Evolutionary conservation across 2,113 vertebrate genomes (phyloP).

Genomic region (Hydropotes inermis): DNA sequence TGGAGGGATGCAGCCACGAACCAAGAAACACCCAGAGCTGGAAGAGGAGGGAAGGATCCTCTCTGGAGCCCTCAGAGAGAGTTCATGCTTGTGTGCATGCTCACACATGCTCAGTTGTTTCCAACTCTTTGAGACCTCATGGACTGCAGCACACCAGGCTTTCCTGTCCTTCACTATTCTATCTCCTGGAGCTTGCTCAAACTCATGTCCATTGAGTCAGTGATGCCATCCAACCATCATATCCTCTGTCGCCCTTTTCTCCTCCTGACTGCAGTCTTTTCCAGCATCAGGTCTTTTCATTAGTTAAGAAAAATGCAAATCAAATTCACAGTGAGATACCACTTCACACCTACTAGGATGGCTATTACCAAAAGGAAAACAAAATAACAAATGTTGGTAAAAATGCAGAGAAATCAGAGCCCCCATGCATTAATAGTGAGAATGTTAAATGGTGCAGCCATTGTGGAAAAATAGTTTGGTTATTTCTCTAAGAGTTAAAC

Average conservation of each 20-base stretch:
- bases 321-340: neutral
- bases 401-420: fast-evolving
- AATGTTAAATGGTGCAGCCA: fast-evolving
- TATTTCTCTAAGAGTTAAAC: neutral
- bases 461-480: fast-evolving
- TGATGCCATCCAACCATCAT: neutral
- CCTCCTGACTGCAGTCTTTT: neutral
- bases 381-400: neutral
- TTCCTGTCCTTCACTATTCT: neutral
- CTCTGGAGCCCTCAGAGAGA: neutral
- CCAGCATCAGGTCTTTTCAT: neutral
- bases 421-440: fast-evolving
- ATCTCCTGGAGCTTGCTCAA: neutral
- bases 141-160: neutral
- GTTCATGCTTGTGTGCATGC: neutral
- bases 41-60: neutral
- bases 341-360: fast-evolving
- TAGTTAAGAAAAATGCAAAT: neutral
- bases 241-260: neutral
- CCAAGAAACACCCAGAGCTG: neutral
- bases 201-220: neutral
- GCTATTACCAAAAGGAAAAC: neutral
- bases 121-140: neutral
- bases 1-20: neutral
- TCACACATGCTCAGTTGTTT: neutral